These are phyloP conservation scores for Nebria ingens DNA, from an alignment of 1,140 invertebrate species.

Conservation along the genomic window DNA sequence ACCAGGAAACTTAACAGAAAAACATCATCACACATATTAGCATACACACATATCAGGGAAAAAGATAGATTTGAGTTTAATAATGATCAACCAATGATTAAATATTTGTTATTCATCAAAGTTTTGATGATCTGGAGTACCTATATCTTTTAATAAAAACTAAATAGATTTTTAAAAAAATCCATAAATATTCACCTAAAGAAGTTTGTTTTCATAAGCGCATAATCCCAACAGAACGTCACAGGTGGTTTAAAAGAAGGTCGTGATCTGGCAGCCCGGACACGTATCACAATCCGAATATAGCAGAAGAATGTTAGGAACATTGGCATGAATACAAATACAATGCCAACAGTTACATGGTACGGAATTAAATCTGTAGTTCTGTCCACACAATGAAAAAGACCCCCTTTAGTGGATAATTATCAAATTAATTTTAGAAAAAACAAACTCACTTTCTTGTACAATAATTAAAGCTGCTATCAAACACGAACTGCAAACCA, in stretches of 20 bases:
- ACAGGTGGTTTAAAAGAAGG: constrained; percentile 50
- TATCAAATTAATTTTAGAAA: not conserved
- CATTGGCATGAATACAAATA: constrained; percentile 46
- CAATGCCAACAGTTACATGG: constrained; percentile 40
- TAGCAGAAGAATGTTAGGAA: constrained; percentile 42
- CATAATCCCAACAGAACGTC: constrained; percentile 52
- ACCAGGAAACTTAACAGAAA: constrained; percentile 54
- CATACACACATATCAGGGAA: too few relatives aligned
- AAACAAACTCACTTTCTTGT: constrained; percentile 29
- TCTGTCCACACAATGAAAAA: not conserved
- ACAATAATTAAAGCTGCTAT: constrained; percentile 55
- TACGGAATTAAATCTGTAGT: constrained; percentile 35
- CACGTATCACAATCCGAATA: constrained; percentile 34
- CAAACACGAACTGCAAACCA: constrained; percentile 41
- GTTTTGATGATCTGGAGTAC: too few relatives aligned
- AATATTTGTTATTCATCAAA: too few relatives aligned
- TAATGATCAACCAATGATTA: too few relatives aligned
- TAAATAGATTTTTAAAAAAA: too few relatives aligned
- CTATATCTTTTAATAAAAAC: too few relatives aligned
- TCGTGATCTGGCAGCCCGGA: constrained; percentile 35
- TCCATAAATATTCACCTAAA: constrained; percentile 30
- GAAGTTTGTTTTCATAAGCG: constrained; percentile 52
- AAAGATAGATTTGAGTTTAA: too few relatives aligned
- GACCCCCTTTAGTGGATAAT: not conserved
- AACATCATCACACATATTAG: too few relatives aligned